Evolutionary conservation across 2,797 vertebrate species (phyloP).

Genomic region (Clarias platycephalus): DNA sequence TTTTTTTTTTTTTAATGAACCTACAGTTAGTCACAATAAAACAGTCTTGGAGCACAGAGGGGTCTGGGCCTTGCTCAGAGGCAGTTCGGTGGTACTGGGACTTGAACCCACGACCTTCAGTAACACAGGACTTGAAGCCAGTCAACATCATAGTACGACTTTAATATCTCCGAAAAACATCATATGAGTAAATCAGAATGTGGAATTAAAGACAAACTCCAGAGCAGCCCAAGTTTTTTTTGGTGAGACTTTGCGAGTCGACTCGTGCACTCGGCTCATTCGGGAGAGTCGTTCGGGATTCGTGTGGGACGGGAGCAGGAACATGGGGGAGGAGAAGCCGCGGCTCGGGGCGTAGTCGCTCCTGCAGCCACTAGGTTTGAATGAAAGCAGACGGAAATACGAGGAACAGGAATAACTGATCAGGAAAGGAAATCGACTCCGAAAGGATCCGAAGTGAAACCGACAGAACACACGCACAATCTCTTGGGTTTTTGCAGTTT

Average conservation of each 20-base stretch:
- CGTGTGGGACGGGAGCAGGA: conserved; percentile 30
- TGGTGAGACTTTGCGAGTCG: neutral
- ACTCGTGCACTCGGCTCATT: conserved; percentile 2
- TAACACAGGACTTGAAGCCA: no score
- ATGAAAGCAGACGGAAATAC: conserved; percentile 54
- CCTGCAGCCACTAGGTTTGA: conserved; percentile 24
- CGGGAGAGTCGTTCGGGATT: neutral
- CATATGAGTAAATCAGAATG: no score
- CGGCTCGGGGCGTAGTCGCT: conserved; percentile 34
- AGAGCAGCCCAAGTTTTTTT: neutral
- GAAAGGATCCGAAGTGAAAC: neutral
- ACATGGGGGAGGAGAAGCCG: conserved; percentile 52
- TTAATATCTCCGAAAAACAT: no score
- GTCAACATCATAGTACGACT: no score
- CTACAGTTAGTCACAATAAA: no score
- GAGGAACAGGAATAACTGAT: conserved; percentile 23
- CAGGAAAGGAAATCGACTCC: conserved; percentile 4
- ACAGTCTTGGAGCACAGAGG: no score
- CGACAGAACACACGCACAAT: neutral
- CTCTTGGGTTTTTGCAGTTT: no score
- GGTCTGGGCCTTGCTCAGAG: no score
- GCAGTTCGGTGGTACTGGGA: no score
- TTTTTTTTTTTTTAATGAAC: no score
- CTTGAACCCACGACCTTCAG: no score
- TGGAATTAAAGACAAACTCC: neutral